Conservation (phyloP, 2,113 vertebrate genomes). For the Perca flavescens region DNA sequence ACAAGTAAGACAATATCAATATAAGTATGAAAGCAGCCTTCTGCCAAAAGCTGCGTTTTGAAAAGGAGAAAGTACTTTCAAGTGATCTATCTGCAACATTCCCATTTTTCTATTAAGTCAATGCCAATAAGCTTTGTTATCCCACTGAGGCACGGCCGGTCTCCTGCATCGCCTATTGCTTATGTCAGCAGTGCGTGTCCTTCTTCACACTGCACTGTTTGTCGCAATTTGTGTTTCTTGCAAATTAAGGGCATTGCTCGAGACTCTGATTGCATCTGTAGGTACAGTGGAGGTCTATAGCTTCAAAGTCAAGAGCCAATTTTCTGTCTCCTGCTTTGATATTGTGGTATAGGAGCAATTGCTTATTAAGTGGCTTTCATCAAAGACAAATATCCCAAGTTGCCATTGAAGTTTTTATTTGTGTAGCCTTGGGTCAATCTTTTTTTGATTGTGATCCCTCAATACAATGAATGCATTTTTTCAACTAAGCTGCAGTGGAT, state of each 20-base stretch:
- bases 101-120: conserved; percentile 60
- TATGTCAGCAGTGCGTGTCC: conserved; percentile 39
- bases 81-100: conserved; percentile 42
- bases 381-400: conserved; percentile 18
- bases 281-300: neutral
- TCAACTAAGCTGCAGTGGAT: no score
- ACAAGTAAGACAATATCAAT: conserved; percentile 14
- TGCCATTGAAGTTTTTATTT: conserved; percentile 13
- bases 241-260: conserved; percentile 19
- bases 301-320: conserved; percentile 49
- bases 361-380: conserved; percentile 7
- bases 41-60: conserved; percentile 27
- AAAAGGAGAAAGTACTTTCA: conserved; percentile 55
- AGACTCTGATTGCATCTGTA: conserved; percentile 2
- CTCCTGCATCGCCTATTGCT: conserved; percentile 39
- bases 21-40: neutral
- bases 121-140: conserved; percentile 62
- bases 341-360: neutral
- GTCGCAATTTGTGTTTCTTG: neutral
- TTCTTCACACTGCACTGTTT: conserved; percentile 17
- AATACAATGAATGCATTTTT: neutral
- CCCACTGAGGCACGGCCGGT: conserved; percentile 32
- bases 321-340: conserved; percentile 19
- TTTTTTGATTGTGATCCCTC: neutral
- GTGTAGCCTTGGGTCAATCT: neutral